Evolutionary conservation across 2,888 invertebrate genomes (phyloP).

Genomic region (Cataglyphis livida): DNA sequence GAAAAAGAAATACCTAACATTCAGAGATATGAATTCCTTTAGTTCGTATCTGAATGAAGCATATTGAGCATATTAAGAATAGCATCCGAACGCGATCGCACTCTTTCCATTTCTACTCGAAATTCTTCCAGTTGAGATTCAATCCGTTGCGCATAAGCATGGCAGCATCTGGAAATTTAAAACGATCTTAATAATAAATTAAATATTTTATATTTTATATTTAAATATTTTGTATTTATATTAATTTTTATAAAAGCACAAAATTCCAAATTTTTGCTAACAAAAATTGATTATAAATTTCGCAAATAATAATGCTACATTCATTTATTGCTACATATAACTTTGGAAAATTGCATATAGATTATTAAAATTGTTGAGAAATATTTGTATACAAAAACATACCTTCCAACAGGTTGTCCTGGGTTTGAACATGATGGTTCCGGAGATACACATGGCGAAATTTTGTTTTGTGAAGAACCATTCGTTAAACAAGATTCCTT

Average conservation of each 20-base stretch:
- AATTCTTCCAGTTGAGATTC: constrained; percentile 80
- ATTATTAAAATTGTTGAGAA: background rate
- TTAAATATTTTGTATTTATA: background rate
- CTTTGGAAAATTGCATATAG: background rate
- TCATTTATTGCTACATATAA: background rate
- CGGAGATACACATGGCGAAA: constrained; percentile 50
- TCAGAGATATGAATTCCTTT: constrained; percentile 50
- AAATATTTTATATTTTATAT: background rate
- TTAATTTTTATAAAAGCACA: background rate
- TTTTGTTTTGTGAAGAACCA: constrained; percentile 60
- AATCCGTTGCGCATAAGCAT: constrained; percentile 70
- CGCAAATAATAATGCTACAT: background rate
- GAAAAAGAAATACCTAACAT: constrained; percentile 57
- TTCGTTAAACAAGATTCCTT: constrained; percentile 53
- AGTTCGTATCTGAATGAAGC: constrained; percentile 72
- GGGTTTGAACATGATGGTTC: constrained; percentile 61
- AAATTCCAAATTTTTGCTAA: background rate
- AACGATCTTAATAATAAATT: background rate
- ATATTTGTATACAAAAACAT: constrained; percentile 1
- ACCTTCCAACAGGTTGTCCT: constrained; percentile 65
- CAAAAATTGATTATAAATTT: background rate
- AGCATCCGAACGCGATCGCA: constrained; percentile 79
- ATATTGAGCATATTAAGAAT: constrained; percentile 79
- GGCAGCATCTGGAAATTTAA: constrained; percentile 73
- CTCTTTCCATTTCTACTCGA: constrained; percentile 78